A percentile compares a stretch with the other conserved stretches of the same genome.
These are phyloP conservation scores for Manis crassicaudata DNA, from an alignment of 2,797 vertebrate genomes.

Conservation along the genomic window DNA sequence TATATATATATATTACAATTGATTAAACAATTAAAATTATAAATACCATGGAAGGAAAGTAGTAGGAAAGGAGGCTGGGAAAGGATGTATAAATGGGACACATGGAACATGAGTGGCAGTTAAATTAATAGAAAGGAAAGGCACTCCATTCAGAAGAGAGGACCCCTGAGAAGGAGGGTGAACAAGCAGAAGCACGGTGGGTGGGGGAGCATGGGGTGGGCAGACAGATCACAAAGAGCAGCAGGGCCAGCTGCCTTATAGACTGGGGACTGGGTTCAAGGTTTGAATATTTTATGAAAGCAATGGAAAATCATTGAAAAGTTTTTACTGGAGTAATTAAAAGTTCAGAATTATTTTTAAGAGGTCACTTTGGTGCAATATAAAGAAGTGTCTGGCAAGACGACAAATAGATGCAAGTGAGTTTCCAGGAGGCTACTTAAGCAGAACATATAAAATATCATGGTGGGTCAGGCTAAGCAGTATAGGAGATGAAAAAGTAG, in stretches of 20 bases:
- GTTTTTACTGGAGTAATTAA: background rate
- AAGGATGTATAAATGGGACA: background rate
- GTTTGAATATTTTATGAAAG: background rate
- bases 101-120: background rate
- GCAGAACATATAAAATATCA: background rate
- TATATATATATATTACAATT: background rate
- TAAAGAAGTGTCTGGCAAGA: background rate
- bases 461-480: background rate
- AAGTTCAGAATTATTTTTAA: slow-evolving; percentile 11
- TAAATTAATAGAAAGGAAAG: background rate
- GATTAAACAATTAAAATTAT: background rate
- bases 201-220: background rate
- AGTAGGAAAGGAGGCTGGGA: background rate
- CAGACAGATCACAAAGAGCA: background rate
- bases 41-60: background rate
- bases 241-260: background rate
- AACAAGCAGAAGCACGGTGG: background rate
- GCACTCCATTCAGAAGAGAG: background rate
- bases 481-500: too few relatives aligned
- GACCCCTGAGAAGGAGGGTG: background rate
- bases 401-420: background rate
- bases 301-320: background rate
- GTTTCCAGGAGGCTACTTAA: background rate
- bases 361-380: background rate
- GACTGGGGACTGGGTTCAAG: background rate